These are phyloP conservation scores for Pocillopora grandis DNA, from an alignment of 92 coral and sea anemone species.

Conservation along the genomic window DNA sequence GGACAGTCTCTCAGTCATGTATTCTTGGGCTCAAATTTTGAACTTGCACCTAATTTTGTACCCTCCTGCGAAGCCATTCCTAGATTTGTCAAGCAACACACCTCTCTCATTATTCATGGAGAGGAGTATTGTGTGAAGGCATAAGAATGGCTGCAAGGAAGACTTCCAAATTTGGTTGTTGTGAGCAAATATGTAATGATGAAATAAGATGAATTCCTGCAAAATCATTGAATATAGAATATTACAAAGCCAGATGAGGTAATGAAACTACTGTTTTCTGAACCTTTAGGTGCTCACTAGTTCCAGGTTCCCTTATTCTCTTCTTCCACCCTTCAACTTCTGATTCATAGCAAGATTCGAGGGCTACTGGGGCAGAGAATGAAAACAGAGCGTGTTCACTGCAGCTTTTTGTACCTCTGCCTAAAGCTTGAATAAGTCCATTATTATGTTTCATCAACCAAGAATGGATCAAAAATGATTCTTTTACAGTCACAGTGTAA, in stretches of 20 bases:
- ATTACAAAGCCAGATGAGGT: slow-evolving; percentile 15
- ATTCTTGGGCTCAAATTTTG: too few species aligned
- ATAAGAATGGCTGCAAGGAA: too few species aligned
- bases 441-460: neutral
- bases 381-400: slow-evolving; percentile 23
- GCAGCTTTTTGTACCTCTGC: neutral
- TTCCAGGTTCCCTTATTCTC: slow-evolving; percentile 2
- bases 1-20: too few species aligned
- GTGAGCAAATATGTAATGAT: too few species aligned
- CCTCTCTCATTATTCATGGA: too few species aligned
- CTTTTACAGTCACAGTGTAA: slow-evolving; percentile 31
- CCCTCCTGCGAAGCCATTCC: too few species aligned
- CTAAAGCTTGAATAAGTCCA: neutral
- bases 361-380: slow-evolving; percentile 31
- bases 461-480: neutral
- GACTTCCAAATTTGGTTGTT: too few species aligned
- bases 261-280: slow-evolving; percentile 14
- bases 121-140: too few species aligned
- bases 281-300: slow-evolving; percentile 2
- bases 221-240: neutral
- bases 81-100: too few species aligned
- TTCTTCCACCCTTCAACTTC: slow-evolving; percentile 16
- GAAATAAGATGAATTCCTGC: too few species aligned
- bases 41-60: too few species aligned
- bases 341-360: neutral